Percentiles rank a stretch among this genome's conserved stretches.
Evolutionary conservation across 35 echinoderm and acorn worm genomes (phyloP).

Genomic region (Anneissia japonica): DNA sequence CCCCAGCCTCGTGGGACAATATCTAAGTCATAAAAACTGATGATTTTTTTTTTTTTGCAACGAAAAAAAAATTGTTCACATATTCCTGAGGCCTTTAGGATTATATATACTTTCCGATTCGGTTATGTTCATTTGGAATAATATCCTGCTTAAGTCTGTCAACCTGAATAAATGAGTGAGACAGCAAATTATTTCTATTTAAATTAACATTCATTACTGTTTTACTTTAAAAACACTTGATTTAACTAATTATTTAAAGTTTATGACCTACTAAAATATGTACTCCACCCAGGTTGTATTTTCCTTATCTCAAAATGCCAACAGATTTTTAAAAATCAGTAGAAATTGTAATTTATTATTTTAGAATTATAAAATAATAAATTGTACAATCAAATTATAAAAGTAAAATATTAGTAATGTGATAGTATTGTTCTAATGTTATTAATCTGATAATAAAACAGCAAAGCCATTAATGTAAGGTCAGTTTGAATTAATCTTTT

Average conservation of each 20-base stretch:
- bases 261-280: background rate
- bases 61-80: background rate
- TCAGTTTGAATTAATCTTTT: too few species aligned
- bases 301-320: too few species aligned
- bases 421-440: too few species aligned
- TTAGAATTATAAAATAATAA: too few species aligned
- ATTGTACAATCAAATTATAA: too few species aligned
- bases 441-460: too few species aligned
- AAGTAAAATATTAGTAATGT: too few species aligned
- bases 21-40: background rate
- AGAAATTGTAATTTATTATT: too few species aligned
- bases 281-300: too few species aligned
- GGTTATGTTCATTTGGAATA: background rate
- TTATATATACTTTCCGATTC: background rate
- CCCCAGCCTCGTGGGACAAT: background rate
- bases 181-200: background rate
- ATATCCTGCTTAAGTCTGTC: background rate
- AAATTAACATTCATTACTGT: background rate
- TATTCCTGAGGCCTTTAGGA: background rate
- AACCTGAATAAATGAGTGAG: background rate
- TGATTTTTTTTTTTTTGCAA: background rate
- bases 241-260: background rate
- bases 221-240: background rate
- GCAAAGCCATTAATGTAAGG: too few species aligned
- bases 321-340: too few species aligned